Evolutionary conservation across 23 tunicate species (phyloP), one percentile per base, ranked within the genome.

Genomic region (Pegea sp.): DNA sequence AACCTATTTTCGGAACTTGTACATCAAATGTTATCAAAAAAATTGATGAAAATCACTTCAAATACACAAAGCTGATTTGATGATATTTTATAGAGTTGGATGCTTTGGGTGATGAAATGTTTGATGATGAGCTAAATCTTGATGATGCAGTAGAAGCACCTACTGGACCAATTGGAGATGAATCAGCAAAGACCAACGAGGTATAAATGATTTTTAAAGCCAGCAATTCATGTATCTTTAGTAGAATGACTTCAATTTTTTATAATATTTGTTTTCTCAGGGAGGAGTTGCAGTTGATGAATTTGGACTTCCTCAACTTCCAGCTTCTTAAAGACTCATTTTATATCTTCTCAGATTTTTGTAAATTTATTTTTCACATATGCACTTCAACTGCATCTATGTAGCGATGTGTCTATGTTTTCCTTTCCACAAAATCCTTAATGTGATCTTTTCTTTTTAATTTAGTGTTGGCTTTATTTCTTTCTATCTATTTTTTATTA

Each of bases 51-150:
- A 6, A 6, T 50, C 7, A 50, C 11, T 50, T n/a, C 21, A 5
- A n/a, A n/a, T n/a, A 50, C 55, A 8, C 46, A 38, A 38, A 38
- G 11, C 46, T 11, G 46, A 38, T 16, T 16, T 38, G 46, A 16
- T 38, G 46, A 8, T 38, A 16, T 34, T 48, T 42, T 71, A 30
- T 59, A 80, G 99, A 91, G 42, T 62, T 91, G 24, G 99, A 91
- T 64, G 99, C 99, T 7, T 44, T 91, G 56, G 99, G 99, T 30
- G 99, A 91, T 60, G 99, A 91, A 33, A 48, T 78, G 66, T 69
- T 78, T 55, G 99, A 71, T 38, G 99, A 91, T 48, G 77, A 64
- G 31, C 58, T 52, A 4, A 56, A 61, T 30, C 75, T 81, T 62
- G 95, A 67, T 42, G 95, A 84, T 32, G 71, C 69, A 42, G 74